These are phyloP conservation scores for Brassicogethes aeneus DNA, from an alignment of 2,888 invertebrate species.

Conservation along the genomic window DNA sequence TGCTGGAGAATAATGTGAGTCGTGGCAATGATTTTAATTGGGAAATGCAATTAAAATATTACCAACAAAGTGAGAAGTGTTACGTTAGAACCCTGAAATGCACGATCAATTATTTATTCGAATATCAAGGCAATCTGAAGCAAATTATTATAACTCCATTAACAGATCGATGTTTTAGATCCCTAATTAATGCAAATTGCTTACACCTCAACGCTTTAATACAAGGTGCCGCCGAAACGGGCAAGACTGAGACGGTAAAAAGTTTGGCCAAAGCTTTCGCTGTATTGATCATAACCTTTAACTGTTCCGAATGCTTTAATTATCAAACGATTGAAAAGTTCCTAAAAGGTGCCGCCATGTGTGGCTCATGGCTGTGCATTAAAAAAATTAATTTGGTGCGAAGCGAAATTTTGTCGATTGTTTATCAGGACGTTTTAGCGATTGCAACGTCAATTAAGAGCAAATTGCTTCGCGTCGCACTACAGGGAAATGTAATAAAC, in stretches of 20 bases:
- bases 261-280: conserved; percentile 77
- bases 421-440: conserved; percentile 68
- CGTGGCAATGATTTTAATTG: conserved; percentile 69
- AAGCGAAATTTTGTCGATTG: conserved; percentile 67
- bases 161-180: conserved; percentile 69
- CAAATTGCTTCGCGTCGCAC: conserved; percentile 51
- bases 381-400: conserved; percentile 76
- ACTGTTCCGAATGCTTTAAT: conserved; percentile 73
- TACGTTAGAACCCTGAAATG: conserved; percentile 65
- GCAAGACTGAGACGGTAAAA: conserved; percentile 83
- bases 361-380: conserved; percentile 78
- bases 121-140: conserved; percentile 69
- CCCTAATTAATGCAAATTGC: conserved; percentile 69
- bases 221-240: conserved; percentile 70
- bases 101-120: conserved; percentile 66
- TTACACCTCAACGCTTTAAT: conserved; percentile 71
- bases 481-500: conserved; percentile 58
- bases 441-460: conserved; percentile 63
- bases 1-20: conserved; percentile 51
- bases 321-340: conserved; percentile 72
- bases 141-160: conserved; percentile 61
- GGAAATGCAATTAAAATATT: conserved; percentile 69
- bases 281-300: conserved; percentile 53
- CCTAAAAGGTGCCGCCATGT: conserved; percentile 68
- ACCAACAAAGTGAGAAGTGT: conserved; percentile 54